Percentiles rank a stretch among this genome's conserved stretches.
These are phyloP conservation scores for Drosophila busckii DNA, from an alignment of 1,140 invertebrate genomes.

Conservation along the genomic window DNA sequence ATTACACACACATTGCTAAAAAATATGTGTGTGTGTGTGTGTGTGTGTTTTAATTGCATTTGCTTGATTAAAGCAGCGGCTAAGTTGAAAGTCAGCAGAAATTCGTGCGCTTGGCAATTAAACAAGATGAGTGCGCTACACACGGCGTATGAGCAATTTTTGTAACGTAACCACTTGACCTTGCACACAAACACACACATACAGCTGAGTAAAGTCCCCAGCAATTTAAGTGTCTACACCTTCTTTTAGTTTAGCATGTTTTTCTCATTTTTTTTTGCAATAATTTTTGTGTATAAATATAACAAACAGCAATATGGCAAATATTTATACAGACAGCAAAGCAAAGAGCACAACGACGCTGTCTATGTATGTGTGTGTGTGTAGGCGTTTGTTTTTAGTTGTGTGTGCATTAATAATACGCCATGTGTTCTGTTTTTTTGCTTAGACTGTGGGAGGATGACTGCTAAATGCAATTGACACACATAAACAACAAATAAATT, in stretches of 20 bases:
- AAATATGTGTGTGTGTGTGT: slow-evolving; percentile 9
- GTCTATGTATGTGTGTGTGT: slow-evolving; percentile 13
- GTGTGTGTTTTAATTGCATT: slow-evolving; percentile 33
- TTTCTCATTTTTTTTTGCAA: slow-evolving; percentile 37
- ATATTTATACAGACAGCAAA: neutral
- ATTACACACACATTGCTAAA: slow-evolving; percentile 7
- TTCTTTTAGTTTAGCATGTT: slow-evolving; percentile 1
- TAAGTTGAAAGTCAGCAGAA: slow-evolving; percentile 21
- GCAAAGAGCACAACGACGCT: slow-evolving; percentile 1
- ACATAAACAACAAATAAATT: slow-evolving; percentile 35
- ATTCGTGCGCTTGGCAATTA: slow-evolving; percentile 54
- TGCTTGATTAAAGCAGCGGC: slow-evolving; percentile 46
- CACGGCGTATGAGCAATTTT: slow-evolving; percentile 39
- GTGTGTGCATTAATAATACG: slow-evolving; percentile 1
- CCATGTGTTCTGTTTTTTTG: slow-evolving; percentile 1
- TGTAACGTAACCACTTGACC: slow-evolving; percentile 62
- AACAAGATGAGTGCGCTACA: slow-evolving; percentile 14
- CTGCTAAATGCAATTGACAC: slow-evolving; percentile 74
- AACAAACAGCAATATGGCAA: slow-evolving; percentile 43
- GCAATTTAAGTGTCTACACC: slow-evolving; percentile 8
- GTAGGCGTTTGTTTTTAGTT: slow-evolving; percentile 54
- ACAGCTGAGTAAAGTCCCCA: no score
- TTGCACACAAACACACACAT: slow-evolving; percentile 41
- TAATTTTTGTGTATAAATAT: slow-evolving; percentile 61
- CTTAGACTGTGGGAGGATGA: slow-evolving; percentile 51